Conservation (phyloP, 1,140 invertebrate species). For the Riptortus pedestris region DNA sequence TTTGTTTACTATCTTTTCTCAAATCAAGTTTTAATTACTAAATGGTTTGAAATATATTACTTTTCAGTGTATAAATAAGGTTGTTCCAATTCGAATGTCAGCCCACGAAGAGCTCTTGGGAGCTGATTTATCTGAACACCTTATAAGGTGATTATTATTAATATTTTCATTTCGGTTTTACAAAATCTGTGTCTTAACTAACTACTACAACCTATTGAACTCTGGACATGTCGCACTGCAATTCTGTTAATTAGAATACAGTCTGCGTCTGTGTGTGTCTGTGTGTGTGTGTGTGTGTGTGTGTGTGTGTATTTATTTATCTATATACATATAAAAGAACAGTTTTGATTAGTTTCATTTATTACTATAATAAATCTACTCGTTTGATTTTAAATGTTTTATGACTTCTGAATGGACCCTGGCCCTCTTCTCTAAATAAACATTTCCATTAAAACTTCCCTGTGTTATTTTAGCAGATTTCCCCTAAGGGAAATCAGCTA, state of each 20-base stretch:
- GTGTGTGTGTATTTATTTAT: no score
- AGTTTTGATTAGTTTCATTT: background rate
- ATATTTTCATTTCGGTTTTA: constrained; percentile 40
- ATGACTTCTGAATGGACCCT: no score
- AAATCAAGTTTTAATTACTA: background rate
- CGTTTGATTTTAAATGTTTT: background rate
- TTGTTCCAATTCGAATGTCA: constrained; percentile 73
- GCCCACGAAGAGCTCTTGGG: constrained; percentile 73
- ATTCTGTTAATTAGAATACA: no score
- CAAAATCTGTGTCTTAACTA: no score
- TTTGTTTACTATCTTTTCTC: background rate
- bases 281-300: no score
- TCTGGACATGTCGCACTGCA: no score
- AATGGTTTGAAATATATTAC: background rate
- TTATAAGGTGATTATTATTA: constrained; percentile 39
- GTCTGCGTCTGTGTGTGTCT: no score
- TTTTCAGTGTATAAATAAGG: constrained; percentile 54
- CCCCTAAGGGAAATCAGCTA: no score
- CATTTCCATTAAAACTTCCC: background rate
- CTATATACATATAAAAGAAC: no score
- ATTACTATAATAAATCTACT: background rate
- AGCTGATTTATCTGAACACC: constrained; percentile 78
- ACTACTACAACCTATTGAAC: no score
- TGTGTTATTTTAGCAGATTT: no score
- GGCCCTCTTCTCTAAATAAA: background rate